These are phyloP conservation scores for Meles meles DNA, from an alignment of 2,113 vertebrate species.

Conservation along the genomic window DNA sequence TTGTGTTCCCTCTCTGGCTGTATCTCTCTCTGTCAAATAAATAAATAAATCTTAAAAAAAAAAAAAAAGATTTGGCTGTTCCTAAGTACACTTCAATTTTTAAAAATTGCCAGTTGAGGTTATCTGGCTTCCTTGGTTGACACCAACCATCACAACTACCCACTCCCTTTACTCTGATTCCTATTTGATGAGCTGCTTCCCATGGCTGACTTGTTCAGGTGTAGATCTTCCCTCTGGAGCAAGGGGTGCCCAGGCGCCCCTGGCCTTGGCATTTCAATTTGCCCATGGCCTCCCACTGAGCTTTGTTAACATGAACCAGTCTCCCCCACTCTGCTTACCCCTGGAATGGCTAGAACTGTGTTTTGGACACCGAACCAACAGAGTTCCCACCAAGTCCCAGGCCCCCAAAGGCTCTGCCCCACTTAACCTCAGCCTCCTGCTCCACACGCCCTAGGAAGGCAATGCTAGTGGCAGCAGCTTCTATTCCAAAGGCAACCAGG, in stretches of 20 bases:
- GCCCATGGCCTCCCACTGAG: not conserved
- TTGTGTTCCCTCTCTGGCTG: no score
- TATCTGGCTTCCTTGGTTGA: not conserved
- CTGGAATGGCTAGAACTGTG: not conserved
- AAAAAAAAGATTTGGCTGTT: not conserved
- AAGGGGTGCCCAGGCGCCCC: not conserved
- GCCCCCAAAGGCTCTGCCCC: not conserved
- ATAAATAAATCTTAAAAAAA: no score
- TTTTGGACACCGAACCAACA: not conserved
- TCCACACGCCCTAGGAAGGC: not conserved
- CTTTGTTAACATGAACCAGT: not conserved
- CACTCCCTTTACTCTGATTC: not conserved
- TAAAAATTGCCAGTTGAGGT: not conserved
- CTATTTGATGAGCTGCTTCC: not conserved
- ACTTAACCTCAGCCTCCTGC: not conserved
- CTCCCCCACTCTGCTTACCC: not conserved
- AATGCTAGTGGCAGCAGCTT: not conserved
- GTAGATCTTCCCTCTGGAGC: not conserved
- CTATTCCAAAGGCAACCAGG: not conserved
- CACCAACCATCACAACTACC: not conserved
- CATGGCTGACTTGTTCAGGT: not conserved
- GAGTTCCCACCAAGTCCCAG: not conserved
- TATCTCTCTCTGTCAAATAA: no score
- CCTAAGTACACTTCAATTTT: not conserved
- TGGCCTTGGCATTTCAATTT: not conserved